Percentiles rank a stretch among this genome's conserved stretches.
Evolutionary conservation across 2,113 vertebrate genomes (phyloP).

Genomic region (Dasyurus viverrinus): DNA sequence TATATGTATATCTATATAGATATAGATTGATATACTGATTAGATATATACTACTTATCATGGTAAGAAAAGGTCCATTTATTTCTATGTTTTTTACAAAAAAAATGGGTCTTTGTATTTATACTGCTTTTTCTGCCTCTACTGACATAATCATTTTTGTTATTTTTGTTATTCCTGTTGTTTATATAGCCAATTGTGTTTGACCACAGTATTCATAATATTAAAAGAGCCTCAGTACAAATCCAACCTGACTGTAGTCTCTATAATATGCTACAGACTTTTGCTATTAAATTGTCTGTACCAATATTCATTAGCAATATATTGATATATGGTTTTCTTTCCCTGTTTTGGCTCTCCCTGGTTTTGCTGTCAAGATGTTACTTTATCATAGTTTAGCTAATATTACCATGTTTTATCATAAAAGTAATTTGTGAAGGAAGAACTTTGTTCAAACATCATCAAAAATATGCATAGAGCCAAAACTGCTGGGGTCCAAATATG

Average conservation of each 20-base stretch:
- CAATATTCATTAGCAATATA: neutral
- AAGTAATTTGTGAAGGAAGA: neutral
- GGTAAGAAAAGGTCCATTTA: neutral
- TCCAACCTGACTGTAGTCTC: neutral
- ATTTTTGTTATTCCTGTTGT: neutral
- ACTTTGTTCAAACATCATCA: neutral
- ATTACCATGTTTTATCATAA: neutral
- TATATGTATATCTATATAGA: too few species aligned
- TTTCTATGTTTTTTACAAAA: neutral
- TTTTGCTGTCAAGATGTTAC: neutral
- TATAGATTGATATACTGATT: neutral
- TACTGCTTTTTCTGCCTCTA: neutral
- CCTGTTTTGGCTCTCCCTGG: neutral
- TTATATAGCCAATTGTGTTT: neutral
- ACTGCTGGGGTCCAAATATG: neutral
- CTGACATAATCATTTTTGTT: neutral
- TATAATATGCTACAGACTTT: neutral
- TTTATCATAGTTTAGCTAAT: too few species aligned
- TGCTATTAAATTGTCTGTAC: neutral
- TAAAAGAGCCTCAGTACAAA: neutral
- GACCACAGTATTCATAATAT: neutral
- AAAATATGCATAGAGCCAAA: neutral
- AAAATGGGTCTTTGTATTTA: neutral
- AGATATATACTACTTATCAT: neutral
- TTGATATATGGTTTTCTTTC: neutral